phyloP scores from a whole-genome alignment of 2,888 invertebrate genomes.

The Pilophorus perplexus region DNA sequence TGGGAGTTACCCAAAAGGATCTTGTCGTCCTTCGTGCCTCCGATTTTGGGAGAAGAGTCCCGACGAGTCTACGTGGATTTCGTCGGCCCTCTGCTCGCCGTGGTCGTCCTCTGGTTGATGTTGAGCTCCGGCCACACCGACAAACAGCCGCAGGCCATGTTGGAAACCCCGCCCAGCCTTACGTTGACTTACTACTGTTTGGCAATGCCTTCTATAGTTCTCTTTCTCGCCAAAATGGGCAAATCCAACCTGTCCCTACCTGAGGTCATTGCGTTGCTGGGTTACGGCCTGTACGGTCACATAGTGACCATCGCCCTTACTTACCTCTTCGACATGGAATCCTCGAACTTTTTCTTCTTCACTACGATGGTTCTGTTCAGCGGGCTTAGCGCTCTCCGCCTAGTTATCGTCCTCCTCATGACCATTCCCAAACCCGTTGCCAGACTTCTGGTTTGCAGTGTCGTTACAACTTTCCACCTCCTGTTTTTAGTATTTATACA shows the following conservation, averaged over 20 bases:
- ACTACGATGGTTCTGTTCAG: slow-evolving; percentile 55
- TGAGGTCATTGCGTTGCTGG: slow-evolving; percentile 54
- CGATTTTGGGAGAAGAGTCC: slow-evolving; percentile 51
- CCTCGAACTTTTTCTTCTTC: slow-evolving; percentile 55
- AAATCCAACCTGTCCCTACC: slow-evolving; percentile 52
- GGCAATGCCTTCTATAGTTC: slow-evolving; percentile 53
- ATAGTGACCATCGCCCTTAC: slow-evolving; percentile 54
- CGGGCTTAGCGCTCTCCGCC: slow-evolving; percentile 55
- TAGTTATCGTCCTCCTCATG: slow-evolving; percentile 54
- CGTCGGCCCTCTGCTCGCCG: slow-evolving; percentile 54
- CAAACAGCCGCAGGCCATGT: slow-evolving; percentile 50
- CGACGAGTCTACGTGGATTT: slow-evolving; percentile 54
- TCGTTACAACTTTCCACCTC: slow-evolving; percentile 54
- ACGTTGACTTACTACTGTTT: slow-evolving; percentile 51
- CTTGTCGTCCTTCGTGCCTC: slow-evolving; percentile 54
- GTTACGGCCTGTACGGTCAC: slow-evolving; percentile 57
- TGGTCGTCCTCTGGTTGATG: slow-evolving; percentile 52
- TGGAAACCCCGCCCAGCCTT: slow-evolving; percentile 51
- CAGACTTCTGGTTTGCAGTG: slow-evolving; percentile 56
- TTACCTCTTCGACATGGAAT: slow-evolving; percentile 53
- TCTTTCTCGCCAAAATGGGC: slow-evolving; percentile 52
- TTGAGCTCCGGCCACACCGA: slow-evolving; percentile 53
- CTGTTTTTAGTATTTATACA: slow-evolving; percentile 57
- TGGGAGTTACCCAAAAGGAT: slow-evolving; percentile 52
- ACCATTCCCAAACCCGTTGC: slow-evolving; percentile 55